These are phyloP conservation scores for Oenanthe melanoleuca DNA, from an alignment of 2,113 vertebrate genomes.

Conservation along the genomic window DNA sequence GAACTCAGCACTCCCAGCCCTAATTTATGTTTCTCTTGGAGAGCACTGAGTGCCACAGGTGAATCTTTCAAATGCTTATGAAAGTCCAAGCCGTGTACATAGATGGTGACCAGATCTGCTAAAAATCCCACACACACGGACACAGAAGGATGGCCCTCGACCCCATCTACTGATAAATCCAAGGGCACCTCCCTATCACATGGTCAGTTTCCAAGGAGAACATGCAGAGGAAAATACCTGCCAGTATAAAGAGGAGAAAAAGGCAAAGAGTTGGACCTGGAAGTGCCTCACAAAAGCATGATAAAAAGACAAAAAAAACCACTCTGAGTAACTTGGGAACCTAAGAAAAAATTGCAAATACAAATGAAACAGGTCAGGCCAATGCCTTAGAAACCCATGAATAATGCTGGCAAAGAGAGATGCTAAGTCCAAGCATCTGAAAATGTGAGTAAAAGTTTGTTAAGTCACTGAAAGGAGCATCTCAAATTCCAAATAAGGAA, in stretches of 20 bases:
- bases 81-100: not conserved
- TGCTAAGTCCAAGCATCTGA: not conserved
- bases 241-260: not conserved
- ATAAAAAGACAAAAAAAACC: not conserved
- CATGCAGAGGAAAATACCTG: not conserved
- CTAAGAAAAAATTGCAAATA: not conserved
- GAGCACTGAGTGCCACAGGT: not conserved
- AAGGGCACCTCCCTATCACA: not conserved
- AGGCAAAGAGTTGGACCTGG: not conserved
- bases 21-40: not conserved
- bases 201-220: not conserved
- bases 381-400: not conserved
- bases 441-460: not conserved
- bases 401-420: not conserved
- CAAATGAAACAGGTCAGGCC: not conserved
- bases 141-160: not conserved
- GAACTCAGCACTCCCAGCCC: not conserved
- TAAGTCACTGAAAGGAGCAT: not conserved
- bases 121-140: not conserved
- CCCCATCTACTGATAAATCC: not conserved
- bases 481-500: not conserved
- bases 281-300: not conserved
- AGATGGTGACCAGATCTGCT: not conserved
- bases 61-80: not conserved
- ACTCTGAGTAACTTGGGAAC: not conserved